Percentiles rank a stretch among this genome's conserved stretches.
These are phyloP conservation scores for Harpegnathos saltator DNA, from an alignment of 1,140 invertebrate genomes.

Conservation along the genomic window DNA sequence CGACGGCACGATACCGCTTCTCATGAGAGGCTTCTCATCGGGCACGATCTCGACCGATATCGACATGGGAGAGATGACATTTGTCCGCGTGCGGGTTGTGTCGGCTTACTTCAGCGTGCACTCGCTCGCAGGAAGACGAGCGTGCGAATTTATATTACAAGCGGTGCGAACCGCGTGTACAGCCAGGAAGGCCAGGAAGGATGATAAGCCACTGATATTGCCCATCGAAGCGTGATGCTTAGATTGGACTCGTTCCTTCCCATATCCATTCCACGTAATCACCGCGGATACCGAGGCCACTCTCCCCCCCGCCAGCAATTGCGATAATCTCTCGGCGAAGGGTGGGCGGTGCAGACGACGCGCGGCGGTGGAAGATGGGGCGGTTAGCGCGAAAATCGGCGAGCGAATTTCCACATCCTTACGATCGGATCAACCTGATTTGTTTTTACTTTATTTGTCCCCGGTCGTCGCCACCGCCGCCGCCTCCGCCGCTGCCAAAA, in stretches of 20 bases:
- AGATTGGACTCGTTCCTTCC: conserved; percentile 79
- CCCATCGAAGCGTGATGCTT: conserved; percentile 78
- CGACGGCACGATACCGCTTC: background rate
- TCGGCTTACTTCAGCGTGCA: conserved; percentile 51
- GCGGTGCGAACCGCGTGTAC: conserved; percentile 33
- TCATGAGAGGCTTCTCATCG: conserved; percentile 13
- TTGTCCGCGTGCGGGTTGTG: conserved; percentile 19
- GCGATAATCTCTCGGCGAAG: conserved; percentile 69
- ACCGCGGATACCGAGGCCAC: conserved; percentile 64
- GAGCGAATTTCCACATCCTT: conserved; percentile 72
- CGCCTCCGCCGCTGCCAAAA: background rate
- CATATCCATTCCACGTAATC: conserved; percentile 78
- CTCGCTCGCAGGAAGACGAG: conserved; percentile 22
- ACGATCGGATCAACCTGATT: conserved; percentile 37
- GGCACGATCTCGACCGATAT: background rate
- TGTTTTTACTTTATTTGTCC: conserved; percentile 39
- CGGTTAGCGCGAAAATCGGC: conserved; percentile 61
- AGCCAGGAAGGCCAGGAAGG: conserved; percentile 54
- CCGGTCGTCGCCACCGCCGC: background rate
- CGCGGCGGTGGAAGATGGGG: background rate
- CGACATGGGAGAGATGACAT: background rate
- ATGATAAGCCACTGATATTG: conserved; percentile 81
- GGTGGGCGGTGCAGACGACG: conserved; percentile 2
- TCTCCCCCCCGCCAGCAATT: conserved; percentile 52
- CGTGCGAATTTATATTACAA: conserved; percentile 73